Conservation (phyloP, 2,888 invertebrate genomes). For the Luperina nickerlii region DNA sequence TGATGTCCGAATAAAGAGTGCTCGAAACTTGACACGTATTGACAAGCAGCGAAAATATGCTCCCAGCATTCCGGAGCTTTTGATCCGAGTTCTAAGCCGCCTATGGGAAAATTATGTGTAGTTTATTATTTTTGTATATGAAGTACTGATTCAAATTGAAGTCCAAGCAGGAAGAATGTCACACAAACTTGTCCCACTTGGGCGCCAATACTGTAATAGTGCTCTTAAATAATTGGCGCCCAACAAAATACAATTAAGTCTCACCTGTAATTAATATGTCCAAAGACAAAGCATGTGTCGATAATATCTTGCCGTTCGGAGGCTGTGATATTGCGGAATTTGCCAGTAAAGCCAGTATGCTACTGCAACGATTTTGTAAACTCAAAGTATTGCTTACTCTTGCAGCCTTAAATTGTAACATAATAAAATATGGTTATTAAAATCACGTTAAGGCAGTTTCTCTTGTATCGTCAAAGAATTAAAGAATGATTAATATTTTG, state of each 20-base stretch:
- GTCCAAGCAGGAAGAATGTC: not conserved
- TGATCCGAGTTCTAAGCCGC: slow-evolving; percentile 97
- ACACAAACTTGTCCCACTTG: not conserved
- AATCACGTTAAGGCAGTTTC: not conserved
- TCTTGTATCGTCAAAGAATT: not conserved
- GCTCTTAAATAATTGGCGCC: not conserved
- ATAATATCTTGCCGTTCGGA: slow-evolving; percentile 94
- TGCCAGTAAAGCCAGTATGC: slow-evolving; percentile 96
- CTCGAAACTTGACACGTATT: slow-evolving; percentile 97
- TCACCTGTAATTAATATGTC: slow-evolving; percentile 95
- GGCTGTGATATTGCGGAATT: slow-evolving; percentile 96
- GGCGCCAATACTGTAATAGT: not conserved
- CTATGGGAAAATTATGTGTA: slow-evolving; percentile 65
- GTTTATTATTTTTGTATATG: not conserved
- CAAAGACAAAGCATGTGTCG: slow-evolving; percentile 97
- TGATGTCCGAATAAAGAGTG: slow-evolving; percentile 97
- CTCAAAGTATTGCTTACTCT: slow-evolving; percentile 96
- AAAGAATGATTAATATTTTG: too few relatives aligned
- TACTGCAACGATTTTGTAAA: slow-evolving; percentile 97
- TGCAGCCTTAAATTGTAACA: slow-evolving; percentile 91
- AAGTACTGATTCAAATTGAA: not conserved
- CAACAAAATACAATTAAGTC: not conserved
- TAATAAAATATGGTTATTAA: not conserved
- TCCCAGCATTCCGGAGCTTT: slow-evolving; percentile 98
- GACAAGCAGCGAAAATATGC: slow-evolving; percentile 98